Evolutionary conservation across 1,140 invertebrate species (phyloP), one percentile per base, ranked within the genome.

Genomic region (Subanguina moxae): DNA sequence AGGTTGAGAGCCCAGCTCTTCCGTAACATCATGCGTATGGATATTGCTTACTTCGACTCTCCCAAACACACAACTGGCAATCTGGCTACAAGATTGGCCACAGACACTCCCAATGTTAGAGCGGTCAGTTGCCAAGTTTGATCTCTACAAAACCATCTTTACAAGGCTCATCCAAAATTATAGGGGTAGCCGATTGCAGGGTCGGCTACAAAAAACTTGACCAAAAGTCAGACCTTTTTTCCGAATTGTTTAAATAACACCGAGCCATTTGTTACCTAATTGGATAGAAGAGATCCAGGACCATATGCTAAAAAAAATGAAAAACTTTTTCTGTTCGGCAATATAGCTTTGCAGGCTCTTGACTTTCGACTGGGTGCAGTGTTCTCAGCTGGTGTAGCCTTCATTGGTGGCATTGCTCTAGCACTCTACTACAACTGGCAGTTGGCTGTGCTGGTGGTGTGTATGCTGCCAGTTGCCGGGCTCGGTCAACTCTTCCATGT

Each of bases 41-140:
- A 87, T 43, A 85, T 87, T 59, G 67, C 80, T 5, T 87, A 78
- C 70, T 87, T 85, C 82, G 86, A 87, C 78, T 78, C 84, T 43
- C 77, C 82, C 3, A 77, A 80, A 15, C 86, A 87, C 73, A 75
- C 77, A 30, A 78, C 83, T 52, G 86, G 86, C 48, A 83, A 83
- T 32, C 67, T 87, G 30, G 80, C 82, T 25, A 85, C 85, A n/a
- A 74, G 86, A 63, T 77, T 87, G 32, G 80, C 86, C n/a, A 84
- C 83, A 8, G 86, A 86, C 78, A 84, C 86, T 52, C 84, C 85
- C 17, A 82, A 82, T 70, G 80, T 86, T 8, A 84, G 86, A 76
- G 84, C 84, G 65, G 58, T 61, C n/a, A n/a, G 65, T 52, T 38
- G 3, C 11, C 32, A 38, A 38, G 3, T 38, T 38, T 38, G 3